Evolutionary conservation across 2,113 vertebrate genomes (phyloP), one percentile per base, ranked within the genome.

Genomic region (Lycaon pictus): DNA sequence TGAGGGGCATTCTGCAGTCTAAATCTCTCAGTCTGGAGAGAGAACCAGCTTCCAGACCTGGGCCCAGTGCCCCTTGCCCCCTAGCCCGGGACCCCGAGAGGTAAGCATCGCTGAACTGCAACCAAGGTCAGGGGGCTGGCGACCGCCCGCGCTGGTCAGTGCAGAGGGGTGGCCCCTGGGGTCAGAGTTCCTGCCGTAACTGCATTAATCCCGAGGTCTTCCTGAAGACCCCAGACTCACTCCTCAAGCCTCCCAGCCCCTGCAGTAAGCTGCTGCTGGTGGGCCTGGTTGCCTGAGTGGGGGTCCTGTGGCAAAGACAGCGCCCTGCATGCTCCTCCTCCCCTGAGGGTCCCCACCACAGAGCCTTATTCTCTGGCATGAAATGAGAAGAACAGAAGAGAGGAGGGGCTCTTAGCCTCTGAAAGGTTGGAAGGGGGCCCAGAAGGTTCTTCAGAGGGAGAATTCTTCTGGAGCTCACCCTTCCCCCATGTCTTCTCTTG

Each of bases 81-180:
- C 88, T 72, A 74, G 19, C 74, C 80, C 17, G 7, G 29, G 35
- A 5, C 43, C 35, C 17, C 1, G 13, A 43, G 43, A 43, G 43
- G 56, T 8, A 53, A 69, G 20, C 8, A 11, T 1, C 29, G 12
- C 23, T 11, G 32, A 23, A 15, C 19, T 10, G 81, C 11, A 43
- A 1, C 6, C 43, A 6, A 22, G 13, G 29, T 19, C n/a, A 25
- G 8, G 3, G 76, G 27, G 35, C 3, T 0, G 2, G 48, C 6
- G 12, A 12, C 51, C 23, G 15, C 63, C 51, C 7, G 65, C 22
- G 5, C 56, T 15, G 32, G 20, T 16, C 58, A 88, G 10, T 25
- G 27, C 5, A 13, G 25, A 71, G 56, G 23, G 62, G 43, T 43
- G 5, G 5, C 12, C 51, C 51, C 55, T 16, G 3, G 20, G 27